A percentile compares a stretch with the other conserved stretches of the same genome.
Conservation (phyloP, 2,797 vertebrate species). For the Hippocampus kuda region DNA sequence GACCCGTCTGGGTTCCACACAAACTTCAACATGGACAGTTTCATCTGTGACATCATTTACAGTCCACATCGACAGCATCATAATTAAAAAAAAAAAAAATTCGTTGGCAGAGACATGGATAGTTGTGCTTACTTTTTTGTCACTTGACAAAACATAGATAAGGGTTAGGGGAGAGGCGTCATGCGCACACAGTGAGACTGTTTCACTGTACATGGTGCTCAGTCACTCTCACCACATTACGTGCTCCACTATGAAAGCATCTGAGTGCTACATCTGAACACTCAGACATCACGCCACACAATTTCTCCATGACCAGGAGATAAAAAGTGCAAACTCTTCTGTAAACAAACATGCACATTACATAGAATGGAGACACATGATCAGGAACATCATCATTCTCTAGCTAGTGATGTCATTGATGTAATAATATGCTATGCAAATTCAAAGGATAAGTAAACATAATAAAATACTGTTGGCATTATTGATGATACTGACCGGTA, state of each 20-base stretch:
- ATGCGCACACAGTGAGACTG: constrained; percentile 57
- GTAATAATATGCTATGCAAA: no score
- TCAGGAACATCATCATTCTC: constrained; percentile 5
- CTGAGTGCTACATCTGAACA: constrained; percentile 32
- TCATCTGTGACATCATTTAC: not conserved
- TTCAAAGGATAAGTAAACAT: no score
- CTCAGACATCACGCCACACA: not conserved
- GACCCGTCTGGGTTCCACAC: constrained; percentile 21
- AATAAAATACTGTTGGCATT: no score
- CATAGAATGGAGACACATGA: constrained; percentile 13
- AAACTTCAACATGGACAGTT: constrained; percentile 30
- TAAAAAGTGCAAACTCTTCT: constrained; percentile 24
- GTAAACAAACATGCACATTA: constrained; percentile 42
- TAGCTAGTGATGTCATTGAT: not conserved
- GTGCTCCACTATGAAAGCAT: constrained; percentile 46
- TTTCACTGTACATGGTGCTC: constrained; percentile 32
- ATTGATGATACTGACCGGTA: no score
- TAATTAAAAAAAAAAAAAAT: constrained; percentile 36
- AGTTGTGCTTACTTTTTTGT: constrained; percentile 11
- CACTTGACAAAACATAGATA: constrained; percentile 10
- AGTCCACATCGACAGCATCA: constrained; percentile 61
- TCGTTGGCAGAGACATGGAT: constrained; percentile 48
- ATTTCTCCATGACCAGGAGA: constrained; percentile 36
- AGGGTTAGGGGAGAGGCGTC: constrained; percentile 14
- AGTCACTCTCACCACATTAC: constrained; percentile 30